A percentile compares a stretch with the other conserved stretches of the same genome.
Conservation (phyloP, 2,888 invertebrate species). For the Sinhomidia bicolor region DNA sequence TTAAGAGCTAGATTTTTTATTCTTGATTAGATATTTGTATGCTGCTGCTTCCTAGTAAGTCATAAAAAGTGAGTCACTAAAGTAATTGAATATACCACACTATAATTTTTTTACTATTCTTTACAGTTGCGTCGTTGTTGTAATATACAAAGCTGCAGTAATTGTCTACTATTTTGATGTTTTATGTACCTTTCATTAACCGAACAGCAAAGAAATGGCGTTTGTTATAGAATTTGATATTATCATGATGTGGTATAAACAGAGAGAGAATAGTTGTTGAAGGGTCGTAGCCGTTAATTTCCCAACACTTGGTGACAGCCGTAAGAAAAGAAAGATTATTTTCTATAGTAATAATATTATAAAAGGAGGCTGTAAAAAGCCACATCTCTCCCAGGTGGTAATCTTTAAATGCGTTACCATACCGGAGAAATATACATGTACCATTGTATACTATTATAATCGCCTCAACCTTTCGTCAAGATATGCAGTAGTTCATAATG, state of each 20-base stretch:
- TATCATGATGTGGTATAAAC: not conserved
- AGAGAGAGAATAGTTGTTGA: conserved; percentile 53
- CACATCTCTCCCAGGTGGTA: conserved; percentile 68
- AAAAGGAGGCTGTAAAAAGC: conserved; percentile 59
- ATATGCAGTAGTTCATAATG: conserved; percentile 23
- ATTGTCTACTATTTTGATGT: not conserved
- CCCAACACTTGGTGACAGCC: conserved; percentile 68
- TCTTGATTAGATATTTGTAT: not conserved
- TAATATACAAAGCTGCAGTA: not conserved
- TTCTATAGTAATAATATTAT: conserved; percentile 33
- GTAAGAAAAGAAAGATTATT: conserved; percentile 51
- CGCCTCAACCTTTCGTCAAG: not conserved
- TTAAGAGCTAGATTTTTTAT: not conserved
- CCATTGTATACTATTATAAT: no score
- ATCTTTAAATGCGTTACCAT: conserved; percentile 13
- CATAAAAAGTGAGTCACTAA: not conserved
- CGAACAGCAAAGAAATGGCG: not conserved
- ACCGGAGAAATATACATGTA: not conserved
- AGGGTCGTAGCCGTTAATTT: conserved; percentile 70
- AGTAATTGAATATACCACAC: not conserved
- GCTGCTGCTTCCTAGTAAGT: not conserved
- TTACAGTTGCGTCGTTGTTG: no score
- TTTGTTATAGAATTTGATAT: not conserved
- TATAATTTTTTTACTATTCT: no score
- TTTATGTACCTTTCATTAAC: not conserved